Evolutionary conservation across 2,113 vertebrate genomes (phyloP).

Genomic region (Globicephala melas): DNA sequence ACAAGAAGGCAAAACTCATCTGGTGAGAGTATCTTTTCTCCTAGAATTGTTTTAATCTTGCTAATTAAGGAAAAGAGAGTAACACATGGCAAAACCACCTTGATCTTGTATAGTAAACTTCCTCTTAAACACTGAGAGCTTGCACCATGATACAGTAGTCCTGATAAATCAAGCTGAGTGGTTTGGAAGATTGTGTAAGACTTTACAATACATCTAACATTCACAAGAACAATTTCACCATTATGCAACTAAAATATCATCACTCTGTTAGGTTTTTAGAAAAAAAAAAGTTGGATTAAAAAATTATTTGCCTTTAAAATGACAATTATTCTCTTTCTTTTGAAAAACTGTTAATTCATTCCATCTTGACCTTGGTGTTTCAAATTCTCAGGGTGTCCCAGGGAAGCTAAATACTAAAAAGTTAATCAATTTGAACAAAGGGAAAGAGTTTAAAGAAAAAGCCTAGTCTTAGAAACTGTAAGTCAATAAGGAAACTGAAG

Average conservation of each 20-base stretch:
- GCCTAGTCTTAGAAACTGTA: neutral
- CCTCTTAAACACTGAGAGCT: neutral
- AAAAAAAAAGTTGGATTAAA: neutral
- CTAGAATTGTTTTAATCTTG: neutral
- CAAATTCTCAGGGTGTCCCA: neutral
- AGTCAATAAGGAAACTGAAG: neutral
- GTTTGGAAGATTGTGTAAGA: neutral
- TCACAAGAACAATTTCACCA: neutral
- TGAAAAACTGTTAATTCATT: neutral
- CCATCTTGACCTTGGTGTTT: neutral
- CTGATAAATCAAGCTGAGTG: neutral
- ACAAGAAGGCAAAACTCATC: neutral
- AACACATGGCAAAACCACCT: neutral
- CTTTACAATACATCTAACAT: neutral
- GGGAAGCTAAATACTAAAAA: neutral
- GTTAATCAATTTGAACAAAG: neutral
- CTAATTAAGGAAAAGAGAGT: neutral
- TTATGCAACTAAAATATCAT: neutral
- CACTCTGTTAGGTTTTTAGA: neutral
- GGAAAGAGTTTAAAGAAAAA: neutral
- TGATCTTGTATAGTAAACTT: neutral
- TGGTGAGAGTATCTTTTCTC: neutral
- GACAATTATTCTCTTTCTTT: neutral
- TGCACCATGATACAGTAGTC: neutral
- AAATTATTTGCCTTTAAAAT: neutral